Evolutionary conservation across 2,888 invertebrate species (phyloP), one percentile per base, ranked within the genome.

Genomic region (Chloromyia formosa): DNA sequence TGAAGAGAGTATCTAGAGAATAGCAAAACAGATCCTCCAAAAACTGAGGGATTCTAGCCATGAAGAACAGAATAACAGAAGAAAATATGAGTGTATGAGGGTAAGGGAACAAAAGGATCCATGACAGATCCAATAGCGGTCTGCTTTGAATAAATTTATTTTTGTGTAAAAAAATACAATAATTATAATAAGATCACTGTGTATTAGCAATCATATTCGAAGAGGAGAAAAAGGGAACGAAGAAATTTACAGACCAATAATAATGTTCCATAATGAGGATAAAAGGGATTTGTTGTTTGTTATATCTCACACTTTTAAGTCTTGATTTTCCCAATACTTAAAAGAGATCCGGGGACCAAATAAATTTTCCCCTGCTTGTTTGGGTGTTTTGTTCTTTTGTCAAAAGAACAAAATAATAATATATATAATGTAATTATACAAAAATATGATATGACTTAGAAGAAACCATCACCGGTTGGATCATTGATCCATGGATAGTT

Each of bases 401-500:
- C 73, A 58, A 75, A 75, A 69, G 66, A 62, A 71, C 64, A 69
- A 68, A 75, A 56, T 35, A 35, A 35, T 35, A 35, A 35, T 71
- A 58, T 71, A 71, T 60, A 60, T 71, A 71, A 53, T 53, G 53
- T 69, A 75, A 62, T 77, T 75, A 77, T 77, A 78, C 77, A 76
- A 78, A 78, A 78, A 75, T 74, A 76, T 78, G 61, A 77, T 78
- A 80, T 87, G 87, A 87, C 88, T 90, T 93, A 95, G 90, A 93
- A 94, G 90, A 92, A 94, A 86, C 93, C 85, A 82, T 86, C 85
- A 81, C 85, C 85, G 78, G 85, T 93, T 78, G 96, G 96, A 87
- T 96, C 96, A 85, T 94, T 94, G 82, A 96, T 86, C 96, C 96
- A 96, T 81, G 96, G 96, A 88, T 96, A 96, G 86, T 96, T 95